Evolutionary conservation across 30 jellyfish, hydroid and myxozoan species (phyloP).

Genomic region (Pseudorhiza aurosa): DNA sequence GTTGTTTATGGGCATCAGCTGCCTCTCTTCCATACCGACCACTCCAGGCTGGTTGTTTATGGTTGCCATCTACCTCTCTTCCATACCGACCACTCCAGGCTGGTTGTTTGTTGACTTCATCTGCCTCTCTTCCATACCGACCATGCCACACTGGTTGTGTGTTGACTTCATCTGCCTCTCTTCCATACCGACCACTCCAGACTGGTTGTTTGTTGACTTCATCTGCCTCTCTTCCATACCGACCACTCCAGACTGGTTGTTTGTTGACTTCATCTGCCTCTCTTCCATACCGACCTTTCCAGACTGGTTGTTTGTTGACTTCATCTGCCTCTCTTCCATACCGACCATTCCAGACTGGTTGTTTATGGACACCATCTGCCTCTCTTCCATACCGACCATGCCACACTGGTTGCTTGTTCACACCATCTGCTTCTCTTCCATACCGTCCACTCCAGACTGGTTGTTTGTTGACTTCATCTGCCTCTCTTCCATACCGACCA

Average conservation of each 20-base stretch:
- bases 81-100: conserved; percentile 11
- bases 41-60: conserved; percentile 23
- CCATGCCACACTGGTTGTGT: conserved; percentile 15
- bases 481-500: conserved; percentile 23
- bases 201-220: neutral
- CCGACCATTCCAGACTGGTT: conserved; percentile 49
- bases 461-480: neutral
- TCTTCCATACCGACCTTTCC: conserved; percentile 36
- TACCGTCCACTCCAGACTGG: conserved; percentile 35
- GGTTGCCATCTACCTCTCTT: neutral
- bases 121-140: conserved; percentile 21
- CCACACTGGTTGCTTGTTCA: conserved; percentile 4
- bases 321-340: conserved; percentile 29
- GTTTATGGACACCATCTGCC: conserved; percentile 3
- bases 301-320: conserved; percentile 12
- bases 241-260: conserved; percentile 8
- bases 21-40: conserved; percentile 42
- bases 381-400: conserved; percentile 44
- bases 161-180: neutral
- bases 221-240: conserved; percentile 20
- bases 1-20: neutral
- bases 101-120: neutral
- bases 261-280: neutral
- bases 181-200: conserved; percentile 25
- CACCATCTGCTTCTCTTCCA: conserved; percentile 6